Evolutionary conservation across 1,140 invertebrate genomes (phyloP), one percentile per base, ranked within the genome.

Genomic region (Holotrichia oblita): DNA sequence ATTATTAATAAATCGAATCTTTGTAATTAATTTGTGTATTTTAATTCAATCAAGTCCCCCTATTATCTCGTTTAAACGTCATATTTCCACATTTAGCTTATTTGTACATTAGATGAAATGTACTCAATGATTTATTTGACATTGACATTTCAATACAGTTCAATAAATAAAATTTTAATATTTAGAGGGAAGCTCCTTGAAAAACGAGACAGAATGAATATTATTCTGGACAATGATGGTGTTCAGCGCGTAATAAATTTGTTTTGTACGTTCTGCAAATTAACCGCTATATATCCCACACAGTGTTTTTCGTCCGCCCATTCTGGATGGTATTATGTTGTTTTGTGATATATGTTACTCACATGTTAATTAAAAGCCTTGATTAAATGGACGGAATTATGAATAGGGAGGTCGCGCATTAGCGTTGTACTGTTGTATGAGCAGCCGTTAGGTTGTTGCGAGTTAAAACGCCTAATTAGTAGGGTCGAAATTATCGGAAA

Each of bases 1-100:
- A 69, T 80, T 78, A 80, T 80, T 78, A 80, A 82, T 83, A 83
- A 83, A 83, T 83, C 81, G 22, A 83, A 81, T 81, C 79, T 83
- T 83, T 83, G 81, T 83, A 83, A 83, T 82, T 82, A 83, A 69
- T 14, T 69, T 10, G 6, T 22, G 20, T 69, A 20, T 69, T 69
- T 69, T 27, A 69, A 27, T 69, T 69, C 61, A 8, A 10, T 48
- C 44, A 14, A 48, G n/a, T 14, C 44, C 10, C 7, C 44, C 1
- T n/a, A n/a, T n/a, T n/a, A n/a, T n/a, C n/a, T n/a, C n/a, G n/a
- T n/a, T n/a, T n/a, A n/a, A n/a, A n/a, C n/a, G n/a, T n/a, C 44
- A 2, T 17, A 8, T 10, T 14, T 48, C 10, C 10, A 48, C 10
- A 14, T 48, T 48, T 48, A 48, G 7, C n/a, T 3, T 10, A 48